Evolutionary conservation across 1,140 invertebrate genomes (phyloP).

Genomic region (Orchestia grillus): DNA sequence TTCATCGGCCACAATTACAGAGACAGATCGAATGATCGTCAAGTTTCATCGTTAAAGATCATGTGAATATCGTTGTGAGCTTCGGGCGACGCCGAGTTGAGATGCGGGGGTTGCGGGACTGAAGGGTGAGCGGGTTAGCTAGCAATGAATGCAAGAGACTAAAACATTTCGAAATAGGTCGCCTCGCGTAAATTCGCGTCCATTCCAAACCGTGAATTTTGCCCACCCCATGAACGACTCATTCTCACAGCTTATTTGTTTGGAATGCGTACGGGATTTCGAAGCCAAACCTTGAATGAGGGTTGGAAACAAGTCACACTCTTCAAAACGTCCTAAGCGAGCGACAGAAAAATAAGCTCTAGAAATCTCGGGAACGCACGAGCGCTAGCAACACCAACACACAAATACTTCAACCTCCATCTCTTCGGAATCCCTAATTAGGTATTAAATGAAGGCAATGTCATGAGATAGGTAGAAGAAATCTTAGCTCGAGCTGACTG

Average conservation of each 20-base stretch:
- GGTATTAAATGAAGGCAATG: background rate
- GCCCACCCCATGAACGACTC: background rate
- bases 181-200: background rate
- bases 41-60: background rate
- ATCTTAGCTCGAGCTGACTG: background rate
- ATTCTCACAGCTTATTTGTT: background rate
- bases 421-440: background rate
- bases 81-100: background rate
- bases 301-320: background rate
- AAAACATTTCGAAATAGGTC: constrained; percentile 2
- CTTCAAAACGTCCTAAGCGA: background rate
- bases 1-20: background rate
- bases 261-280: background rate
- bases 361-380: background rate
- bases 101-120: background rate
- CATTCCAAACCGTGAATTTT: background rate
- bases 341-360: background rate
- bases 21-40: background rate
- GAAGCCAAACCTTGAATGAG: background rate
- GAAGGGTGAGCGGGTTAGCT: background rate
- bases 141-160: background rate
- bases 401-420: background rate
- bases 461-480: background rate
- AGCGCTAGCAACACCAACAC: background rate
- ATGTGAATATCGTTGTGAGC: background rate